phyloP scores from a whole-genome alignment of 2,797 vertebrate species.

The Chaetodon trifasciatus region DNA sequence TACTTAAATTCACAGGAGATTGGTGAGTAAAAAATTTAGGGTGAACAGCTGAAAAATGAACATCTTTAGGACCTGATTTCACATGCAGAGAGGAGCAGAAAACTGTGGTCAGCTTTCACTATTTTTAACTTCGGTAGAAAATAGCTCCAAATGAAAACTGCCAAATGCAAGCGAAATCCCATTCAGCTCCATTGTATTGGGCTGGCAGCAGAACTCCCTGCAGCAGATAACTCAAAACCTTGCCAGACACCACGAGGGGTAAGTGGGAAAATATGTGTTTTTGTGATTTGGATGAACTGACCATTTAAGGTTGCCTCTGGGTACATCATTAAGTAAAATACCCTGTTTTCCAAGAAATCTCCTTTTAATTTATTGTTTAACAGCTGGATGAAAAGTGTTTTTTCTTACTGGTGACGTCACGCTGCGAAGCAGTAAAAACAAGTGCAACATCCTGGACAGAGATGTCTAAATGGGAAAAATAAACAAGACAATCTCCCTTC shows the following conservation, averaged over 20 bases:
- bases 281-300: constrained; percentile 54
- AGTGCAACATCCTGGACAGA: constrained; percentile 1
- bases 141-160: constrained; percentile 46
- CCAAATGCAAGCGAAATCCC: constrained; percentile 54
- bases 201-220: constrained; percentile 53
- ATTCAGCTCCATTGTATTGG: constrained; percentile 47
- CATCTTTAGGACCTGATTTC: neutral
- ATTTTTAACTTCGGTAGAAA: constrained; percentile 69
- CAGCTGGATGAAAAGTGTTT: constrained; percentile 4
- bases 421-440: constrained; percentile 14
- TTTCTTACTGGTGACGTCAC: constrained; percentile 13
- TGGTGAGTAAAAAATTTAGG: constrained; percentile 8
- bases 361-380: constrained; percentile 26
- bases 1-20: neutral
- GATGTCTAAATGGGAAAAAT: constrained; percentile 2
- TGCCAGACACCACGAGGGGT: constrained; percentile 56
- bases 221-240: constrained; percentile 55
- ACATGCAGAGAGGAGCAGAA: constrained; percentile 21
- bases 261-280: constrained; percentile 47
- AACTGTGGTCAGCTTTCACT: constrained; percentile 48
- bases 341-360: constrained; percentile 29
- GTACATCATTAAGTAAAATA: constrained; percentile 47
- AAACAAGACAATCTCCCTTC: constrained; percentile 3
- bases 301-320: constrained; percentile 43
- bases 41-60: neutral